Evolutionary conservation across 1,140 invertebrate genomes (phyloP).

Genomic region (Cydia pomonella): DNA sequence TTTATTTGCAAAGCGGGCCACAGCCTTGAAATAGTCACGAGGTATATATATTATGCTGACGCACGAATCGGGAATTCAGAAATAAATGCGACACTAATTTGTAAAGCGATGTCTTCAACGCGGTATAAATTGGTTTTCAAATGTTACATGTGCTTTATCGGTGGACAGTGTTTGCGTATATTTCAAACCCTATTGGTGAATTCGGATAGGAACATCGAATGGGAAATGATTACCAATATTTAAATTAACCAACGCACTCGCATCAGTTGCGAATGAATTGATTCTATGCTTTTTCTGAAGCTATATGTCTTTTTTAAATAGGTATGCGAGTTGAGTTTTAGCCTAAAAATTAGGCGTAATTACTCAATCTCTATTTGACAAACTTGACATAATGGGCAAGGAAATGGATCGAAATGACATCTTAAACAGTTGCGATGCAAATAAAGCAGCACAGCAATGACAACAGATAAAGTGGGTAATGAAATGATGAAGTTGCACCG

Average conservation of each 20-base stretch:
- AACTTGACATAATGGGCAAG: not conserved
- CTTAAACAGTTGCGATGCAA: not conserved
- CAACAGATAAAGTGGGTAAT: constrained; percentile 31
- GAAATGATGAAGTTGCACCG: constrained; percentile 39
- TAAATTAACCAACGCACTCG: not conserved
- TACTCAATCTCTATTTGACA: not conserved
- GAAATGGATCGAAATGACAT: not conserved
- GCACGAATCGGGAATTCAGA: constrained; percentile 24
- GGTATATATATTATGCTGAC: constrained; percentile 25
- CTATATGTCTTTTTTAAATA: too few relatives aligned
- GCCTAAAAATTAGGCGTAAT: not conserved
- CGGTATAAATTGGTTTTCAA: constrained; percentile 21
- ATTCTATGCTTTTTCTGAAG: too few relatives aligned
- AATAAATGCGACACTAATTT: constrained; percentile 25
- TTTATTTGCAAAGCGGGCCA: constrained; percentile 28
- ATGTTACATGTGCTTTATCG: constrained; percentile 8
- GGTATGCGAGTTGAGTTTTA: too few relatives aligned
- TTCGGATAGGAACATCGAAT: not conserved
- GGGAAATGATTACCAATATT: not conserved
- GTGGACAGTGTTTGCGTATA: not conserved
- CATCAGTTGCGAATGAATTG: too few relatives aligned
- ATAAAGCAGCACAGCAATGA: constrained; percentile 22
- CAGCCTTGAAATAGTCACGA: constrained; percentile 21
- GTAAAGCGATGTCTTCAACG: not conserved
- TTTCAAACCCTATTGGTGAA: not conserved